Base-by-base conservation (phyloP, 2,797 vertebrate genomes). In the Brotula barbata region DNA sequence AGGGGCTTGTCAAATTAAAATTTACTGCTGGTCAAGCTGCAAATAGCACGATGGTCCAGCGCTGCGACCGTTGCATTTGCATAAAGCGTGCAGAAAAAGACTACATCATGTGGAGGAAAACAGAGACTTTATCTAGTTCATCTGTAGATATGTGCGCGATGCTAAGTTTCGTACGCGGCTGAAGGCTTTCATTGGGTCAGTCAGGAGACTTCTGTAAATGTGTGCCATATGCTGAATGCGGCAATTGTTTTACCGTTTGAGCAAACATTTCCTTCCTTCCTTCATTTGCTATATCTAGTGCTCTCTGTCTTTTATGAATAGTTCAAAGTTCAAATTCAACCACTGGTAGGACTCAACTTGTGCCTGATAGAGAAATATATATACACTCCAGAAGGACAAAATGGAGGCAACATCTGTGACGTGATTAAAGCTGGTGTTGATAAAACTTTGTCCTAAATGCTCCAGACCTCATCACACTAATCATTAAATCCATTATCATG, bases 21-120 rank as follows among this genome's bases (percentile, higher is more conserved):
- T 90, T 88, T 89, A 92, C 76, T 71, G 83, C 59, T 50, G 67
- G 70, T 74, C 68, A 45, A 63, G 76, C 81, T 76, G 78, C 65
- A 71, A 83, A 81, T 84, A 83, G 80, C 67, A 60, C 76, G 68
- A 33, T 57, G 71, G 73, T 69, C 67, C 46, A 22, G 42, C 66
- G 74, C 77, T 78, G 65, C 71, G 52, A 0, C 66, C 34, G 37
- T 46, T 61, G 58, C 5, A 71, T 86, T 64, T 62, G 70, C 72
- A 86, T 74, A 68, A 74, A 65, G 62, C 50, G 42, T 17, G 25
- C 48, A 25, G 44, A 51, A 57, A 44, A 11, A 28, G 25, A 28
- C 4, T 4, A 28, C 4, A 7, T 4, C 25, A 28, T 28, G 25
- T 7, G 7, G 25, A 44, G 36, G 39, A 17, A 56, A 2, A 54